Percentiles rank a stretch among this genome's conserved stretches.
Evolutionary conservation across 2,797 vertebrate genomes (phyloP).

Genomic region (Sparus aurata): DNA sequence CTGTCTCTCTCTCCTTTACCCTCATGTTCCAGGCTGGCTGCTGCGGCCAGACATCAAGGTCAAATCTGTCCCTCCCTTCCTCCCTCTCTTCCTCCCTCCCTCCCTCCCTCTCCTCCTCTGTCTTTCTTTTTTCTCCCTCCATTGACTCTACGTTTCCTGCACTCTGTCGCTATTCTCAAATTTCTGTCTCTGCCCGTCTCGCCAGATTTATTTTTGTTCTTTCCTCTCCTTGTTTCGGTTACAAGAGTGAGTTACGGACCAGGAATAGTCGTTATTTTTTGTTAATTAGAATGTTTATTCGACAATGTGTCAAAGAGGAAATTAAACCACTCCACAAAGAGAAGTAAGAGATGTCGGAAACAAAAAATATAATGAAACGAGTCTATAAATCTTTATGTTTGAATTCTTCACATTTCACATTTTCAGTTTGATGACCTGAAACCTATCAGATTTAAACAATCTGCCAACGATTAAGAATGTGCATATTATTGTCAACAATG

Average conservation of each 20-base stretch:
- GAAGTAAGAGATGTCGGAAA: neutral
- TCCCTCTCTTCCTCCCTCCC: conserved; percentile 36
- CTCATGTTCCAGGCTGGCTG: conserved; percentile 67
- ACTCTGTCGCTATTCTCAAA: conserved; percentile 70
- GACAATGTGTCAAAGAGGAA: neutral
- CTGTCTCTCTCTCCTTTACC: conserved; percentile 68
- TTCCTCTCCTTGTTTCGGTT: conserved; percentile 57
- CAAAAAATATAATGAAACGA: neutral
- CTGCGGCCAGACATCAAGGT: conserved; percentile 84
- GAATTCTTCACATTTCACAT: neutral
- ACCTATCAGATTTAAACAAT: neutral
- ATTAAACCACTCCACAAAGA: neutral
- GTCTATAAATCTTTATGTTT: neutral
- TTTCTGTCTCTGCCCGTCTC: conserved; percentile 66
- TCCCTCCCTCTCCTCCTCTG: conserved; percentile 37
- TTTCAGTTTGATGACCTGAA: neutral
- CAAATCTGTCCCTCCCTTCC: conserved; percentile 70
- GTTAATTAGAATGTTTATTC: neutral
- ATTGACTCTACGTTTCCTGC: conserved; percentile 78
- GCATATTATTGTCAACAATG: no score
- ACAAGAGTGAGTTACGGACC: conserved; percentile 18
- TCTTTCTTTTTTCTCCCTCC: conserved; percentile 65
- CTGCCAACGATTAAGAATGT: no score
- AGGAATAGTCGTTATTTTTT: neutral
- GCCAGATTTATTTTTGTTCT: conserved; percentile 64